Evolutionary conservation across 2,797 vertebrate genomes (phyloP), one percentile per base, ranked within the genome.

Genomic region (Pseudopleuronectes americanus): DNA sequence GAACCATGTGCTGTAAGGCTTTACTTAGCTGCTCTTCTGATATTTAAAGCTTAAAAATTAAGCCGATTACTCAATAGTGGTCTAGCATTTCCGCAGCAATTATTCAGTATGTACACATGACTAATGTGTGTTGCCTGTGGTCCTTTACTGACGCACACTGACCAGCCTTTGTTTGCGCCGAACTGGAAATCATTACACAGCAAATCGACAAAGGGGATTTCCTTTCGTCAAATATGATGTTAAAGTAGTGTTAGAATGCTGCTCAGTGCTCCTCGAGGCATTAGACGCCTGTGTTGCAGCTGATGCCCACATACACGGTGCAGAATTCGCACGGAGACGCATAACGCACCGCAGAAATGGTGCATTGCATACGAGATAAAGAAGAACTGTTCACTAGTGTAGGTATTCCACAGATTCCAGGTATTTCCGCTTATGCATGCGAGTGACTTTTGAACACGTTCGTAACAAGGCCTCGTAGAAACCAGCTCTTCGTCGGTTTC

Each of bases 161-260:
- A 51, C 48, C 14, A 55, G 38, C 56, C 74, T 84, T 80, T 82
- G 82, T 87, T 64, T 78, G 60, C 53, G 4, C 54, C 36, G 31
- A 58, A 4, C 4, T 33, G 21, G 1, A 4, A 22, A 8, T 36
- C 12, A 41, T 43, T 31, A 5, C 16, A 61, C 28, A 43, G 4
- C 0, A 0, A 52, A 59, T 51, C 19, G 21, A 8, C 6, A 51
- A 21, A 68, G 6, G 0, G 45, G 21, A 45, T 33, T 41, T 3
- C 1, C 5, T 24, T 48, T 59, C 21, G 13, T 63, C 6, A 31
- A 64, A 31, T 0, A 31, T 6, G 4, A 53, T 12, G 6, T n/a
- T 23, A 4, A 13, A 51, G 2, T 7, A 8, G 7, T 22, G 36
- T 47, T 19, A 2, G 16, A 64, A 33, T 52, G 26, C 1, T 62